phyloP scores from a whole-genome alignment of 1,140 invertebrate genomes.

The Drosophila ogumai region DNA sequence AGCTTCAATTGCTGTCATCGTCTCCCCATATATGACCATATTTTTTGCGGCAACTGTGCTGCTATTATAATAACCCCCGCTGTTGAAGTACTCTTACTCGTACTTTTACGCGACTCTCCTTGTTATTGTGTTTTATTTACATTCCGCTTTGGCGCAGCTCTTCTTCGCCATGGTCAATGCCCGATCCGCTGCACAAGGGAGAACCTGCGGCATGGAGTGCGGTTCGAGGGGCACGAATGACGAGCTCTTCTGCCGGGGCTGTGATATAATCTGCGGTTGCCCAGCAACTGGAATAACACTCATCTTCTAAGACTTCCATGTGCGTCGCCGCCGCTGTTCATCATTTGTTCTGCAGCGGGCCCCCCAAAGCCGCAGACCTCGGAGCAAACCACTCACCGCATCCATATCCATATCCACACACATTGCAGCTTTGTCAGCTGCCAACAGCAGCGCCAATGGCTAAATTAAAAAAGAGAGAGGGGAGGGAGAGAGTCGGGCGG shows the following conservation, averaged over 20 bases:
- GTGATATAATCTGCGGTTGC: constrained; percentile 77
- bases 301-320: constrained; percentile 47
- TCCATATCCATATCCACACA: constrained; percentile 35
- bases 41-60: no score
- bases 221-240: constrained; percentile 21
- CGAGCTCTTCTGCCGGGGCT: constrained; percentile 40
- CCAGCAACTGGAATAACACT: constrained; percentile 39
- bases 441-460: constrained; percentile 52
- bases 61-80: background rate
- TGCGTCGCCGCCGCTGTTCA: constrained; percentile 27
- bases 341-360: constrained; percentile 25
- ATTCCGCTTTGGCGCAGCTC: constrained; percentile 67
- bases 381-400: constrained; percentile 13
- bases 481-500: background rate
- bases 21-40: no score
- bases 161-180: constrained; percentile 80
- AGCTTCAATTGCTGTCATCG: no score
- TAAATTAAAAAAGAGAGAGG: constrained; percentile 66
- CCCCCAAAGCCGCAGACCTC: constrained; percentile 14
- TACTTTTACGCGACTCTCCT: constrained; percentile 56
- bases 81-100: constrained; percentile 27
- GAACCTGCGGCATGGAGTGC: background rate
- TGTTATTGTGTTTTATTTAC: constrained; percentile 76
- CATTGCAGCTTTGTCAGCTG: constrained; percentile 59
- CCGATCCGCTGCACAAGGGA: constrained; percentile 49